Percentiles rank a stretch among this genome's conserved stretches.
phyloP scores from a whole-genome alignment of 2,888 invertebrate genomes.

The Archips crataeganus region DNA sequence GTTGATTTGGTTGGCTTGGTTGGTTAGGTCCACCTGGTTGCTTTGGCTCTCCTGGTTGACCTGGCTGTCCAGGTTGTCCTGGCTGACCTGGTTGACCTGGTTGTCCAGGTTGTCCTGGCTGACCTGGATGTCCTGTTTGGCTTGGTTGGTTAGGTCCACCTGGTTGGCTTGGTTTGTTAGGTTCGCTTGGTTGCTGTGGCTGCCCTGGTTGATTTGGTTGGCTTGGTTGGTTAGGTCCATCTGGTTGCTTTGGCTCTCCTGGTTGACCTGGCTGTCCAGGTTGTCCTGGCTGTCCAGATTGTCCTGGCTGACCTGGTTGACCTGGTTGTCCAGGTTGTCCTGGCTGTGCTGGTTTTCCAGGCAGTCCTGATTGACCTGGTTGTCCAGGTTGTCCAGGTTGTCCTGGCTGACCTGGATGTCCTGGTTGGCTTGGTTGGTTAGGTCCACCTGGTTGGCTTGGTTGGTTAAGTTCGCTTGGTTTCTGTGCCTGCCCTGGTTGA shows the following conservation, averaged over 20 bases:
- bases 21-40: neutral
- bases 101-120: neutral
- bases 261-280: constrained; percentile 6
- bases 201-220: neutral
- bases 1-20: neutral
- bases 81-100: neutral
- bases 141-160: neutral
- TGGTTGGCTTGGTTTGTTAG: neutral
- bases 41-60: no score
- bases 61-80: neutral
- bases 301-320: neutral
- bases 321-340: neutral
- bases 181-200: neutral
- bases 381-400: no score
- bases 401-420: neutral
- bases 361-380: neutral
- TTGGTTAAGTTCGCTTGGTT: neutral
- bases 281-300: no score
- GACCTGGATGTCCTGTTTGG: neutral
- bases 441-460: neutral
- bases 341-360: neutral
- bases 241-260: neutral
- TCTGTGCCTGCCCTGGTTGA: neutral
- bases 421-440: neutral
- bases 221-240: neutral